Conservation (phyloP, 2,797 vertebrate genomes). For the Pseudomugil gertrudae region DNA sequence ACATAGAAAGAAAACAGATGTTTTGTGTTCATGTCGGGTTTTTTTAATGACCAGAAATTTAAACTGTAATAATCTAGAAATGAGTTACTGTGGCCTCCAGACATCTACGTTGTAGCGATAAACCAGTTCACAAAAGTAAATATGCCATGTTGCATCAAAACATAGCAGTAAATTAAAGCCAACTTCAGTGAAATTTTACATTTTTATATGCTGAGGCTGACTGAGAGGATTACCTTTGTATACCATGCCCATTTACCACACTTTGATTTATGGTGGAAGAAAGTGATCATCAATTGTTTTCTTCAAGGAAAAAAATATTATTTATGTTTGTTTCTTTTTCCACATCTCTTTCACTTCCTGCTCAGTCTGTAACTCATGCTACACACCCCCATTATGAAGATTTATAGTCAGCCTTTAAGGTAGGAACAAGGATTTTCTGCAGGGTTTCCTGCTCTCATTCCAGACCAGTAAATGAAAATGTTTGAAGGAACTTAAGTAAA, state of each 20-base stretch:
- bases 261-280: not conserved
- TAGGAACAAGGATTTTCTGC: conserved; percentile 36
- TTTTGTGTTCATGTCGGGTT: not conserved
- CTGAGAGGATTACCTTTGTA: not conserved
- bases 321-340: not conserved
- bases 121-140: not conserved
- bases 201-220: not conserved
- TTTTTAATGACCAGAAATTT: not conserved
- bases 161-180: not conserved
- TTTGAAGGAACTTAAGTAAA: not conserved
- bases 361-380: conserved; percentile 19
- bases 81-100: not conserved
- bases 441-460: conserved; percentile 52
- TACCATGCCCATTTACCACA: too few relatives aligned
- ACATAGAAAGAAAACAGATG: not conserved
- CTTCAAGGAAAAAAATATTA: conserved; percentile 8
- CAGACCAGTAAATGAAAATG: conserved; percentile 28
- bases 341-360: conserved; percentile 11
- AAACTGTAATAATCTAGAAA: not conserved
- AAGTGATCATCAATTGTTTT: not conserved
- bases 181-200: not conserved
- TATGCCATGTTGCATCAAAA: not conserved
- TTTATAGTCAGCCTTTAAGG: conserved; percentile 57
- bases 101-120: not conserved
- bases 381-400: conserved; percentile 44